Percentiles rank a stretch among this genome's conserved stretches.
Conservation (phyloP, 1,140 invertebrate species). For the Macrostomum lignano region DNA sequence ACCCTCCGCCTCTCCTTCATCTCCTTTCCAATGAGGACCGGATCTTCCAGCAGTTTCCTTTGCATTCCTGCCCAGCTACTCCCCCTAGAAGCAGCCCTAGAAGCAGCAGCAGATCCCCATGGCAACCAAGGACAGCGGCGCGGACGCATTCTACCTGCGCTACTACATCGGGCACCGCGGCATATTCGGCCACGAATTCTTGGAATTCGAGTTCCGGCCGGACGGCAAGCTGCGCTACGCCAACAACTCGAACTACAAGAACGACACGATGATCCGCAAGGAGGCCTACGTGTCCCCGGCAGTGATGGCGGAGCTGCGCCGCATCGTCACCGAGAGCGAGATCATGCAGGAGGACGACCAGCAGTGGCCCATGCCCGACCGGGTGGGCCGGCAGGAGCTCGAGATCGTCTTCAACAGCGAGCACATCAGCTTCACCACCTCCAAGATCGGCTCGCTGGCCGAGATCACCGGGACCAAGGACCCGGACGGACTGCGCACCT, state of each 20-base stretch:
- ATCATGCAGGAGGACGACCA: slow-evolving; percentile 93
- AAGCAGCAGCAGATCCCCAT: too few species aligned
- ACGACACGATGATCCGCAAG: slow-evolving; percentile 98
- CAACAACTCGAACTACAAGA: slow-evolving; percentile 99
- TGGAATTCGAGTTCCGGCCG: slow-evolving; percentile 92
- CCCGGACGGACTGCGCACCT: slow-evolving; percentile 77
- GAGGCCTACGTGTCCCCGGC: slow-evolving; percentile 82
- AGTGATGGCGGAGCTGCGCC: slow-evolving; percentile 89
- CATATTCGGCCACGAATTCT: slow-evolving; percentile 93
- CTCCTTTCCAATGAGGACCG: too few species aligned
- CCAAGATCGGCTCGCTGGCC: slow-evolving; percentile 86
- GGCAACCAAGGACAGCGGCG: too few species aligned
- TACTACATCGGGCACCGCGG: slow-evolving; percentile 97
- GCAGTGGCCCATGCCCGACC: slow-evolving; percentile 40
- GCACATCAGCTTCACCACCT: slow-evolving; percentile 97
- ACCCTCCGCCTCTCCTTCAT: too few species aligned
- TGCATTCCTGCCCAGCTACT: too few species aligned
- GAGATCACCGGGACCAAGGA: slow-evolving; percentile 48
- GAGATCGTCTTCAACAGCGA: slow-evolving; percentile 97
- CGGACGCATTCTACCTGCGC: slow-evolving; percentile 45
- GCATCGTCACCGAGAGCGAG: slow-evolving; percentile 88
- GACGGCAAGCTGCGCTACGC: slow-evolving; percentile 88
- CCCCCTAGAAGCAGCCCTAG: too few species aligned
- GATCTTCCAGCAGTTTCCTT: too few species aligned
- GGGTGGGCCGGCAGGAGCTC: slow-evolving; percentile 66